Percentiles rank a stretch among this genome's conserved stretches.
phyloP scores from a whole-genome alignment of 2,113 vertebrate genomes.

The Fregata magnificens region DNA sequence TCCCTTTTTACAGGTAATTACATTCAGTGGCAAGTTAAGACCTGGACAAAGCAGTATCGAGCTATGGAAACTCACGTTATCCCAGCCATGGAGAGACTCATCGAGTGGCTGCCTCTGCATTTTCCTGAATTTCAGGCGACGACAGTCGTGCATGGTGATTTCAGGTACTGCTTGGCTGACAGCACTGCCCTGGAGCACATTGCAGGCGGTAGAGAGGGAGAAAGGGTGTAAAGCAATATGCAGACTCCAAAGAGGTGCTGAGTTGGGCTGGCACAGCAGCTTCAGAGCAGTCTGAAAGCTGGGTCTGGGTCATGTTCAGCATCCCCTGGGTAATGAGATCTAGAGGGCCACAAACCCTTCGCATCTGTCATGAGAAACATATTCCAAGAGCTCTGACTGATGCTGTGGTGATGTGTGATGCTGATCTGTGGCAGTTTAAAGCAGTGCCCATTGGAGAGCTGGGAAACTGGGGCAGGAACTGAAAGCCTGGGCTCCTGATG shows the following conservation, averaged over 20 bases:
- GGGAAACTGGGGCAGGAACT: background rate
- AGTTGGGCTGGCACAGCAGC: background rate
- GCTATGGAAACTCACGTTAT: constrained; percentile 68
- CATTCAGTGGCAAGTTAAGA: constrained; percentile 72
- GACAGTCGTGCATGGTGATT: constrained; percentile 80
- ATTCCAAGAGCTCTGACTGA: background rate
- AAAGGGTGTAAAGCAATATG: background rate
- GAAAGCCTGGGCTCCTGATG: background rate
- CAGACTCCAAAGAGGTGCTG: background rate
- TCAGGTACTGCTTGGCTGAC: constrained; percentile 69
- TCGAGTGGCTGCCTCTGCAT: constrained; percentile 81
- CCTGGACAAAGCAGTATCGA: constrained; percentile 78
- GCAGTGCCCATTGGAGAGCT: background rate
- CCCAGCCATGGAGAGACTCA: constrained; percentile 80
- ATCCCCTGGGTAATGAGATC: background rate
- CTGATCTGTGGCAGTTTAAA: background rate
- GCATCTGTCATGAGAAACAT: background rate
- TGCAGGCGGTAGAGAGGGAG: background rate
- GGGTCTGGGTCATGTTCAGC: background rate
- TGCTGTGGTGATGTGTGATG: background rate
- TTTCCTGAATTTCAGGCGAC: constrained; percentile 69
- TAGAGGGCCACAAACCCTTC: background rate
- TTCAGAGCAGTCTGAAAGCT: background rate
- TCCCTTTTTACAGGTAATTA: constrained; percentile 65
- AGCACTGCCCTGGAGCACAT: background rate